Base-by-base conservation (phyloP, 2,113 vertebrate species). In the Chloebia gouldiae region DNA sequence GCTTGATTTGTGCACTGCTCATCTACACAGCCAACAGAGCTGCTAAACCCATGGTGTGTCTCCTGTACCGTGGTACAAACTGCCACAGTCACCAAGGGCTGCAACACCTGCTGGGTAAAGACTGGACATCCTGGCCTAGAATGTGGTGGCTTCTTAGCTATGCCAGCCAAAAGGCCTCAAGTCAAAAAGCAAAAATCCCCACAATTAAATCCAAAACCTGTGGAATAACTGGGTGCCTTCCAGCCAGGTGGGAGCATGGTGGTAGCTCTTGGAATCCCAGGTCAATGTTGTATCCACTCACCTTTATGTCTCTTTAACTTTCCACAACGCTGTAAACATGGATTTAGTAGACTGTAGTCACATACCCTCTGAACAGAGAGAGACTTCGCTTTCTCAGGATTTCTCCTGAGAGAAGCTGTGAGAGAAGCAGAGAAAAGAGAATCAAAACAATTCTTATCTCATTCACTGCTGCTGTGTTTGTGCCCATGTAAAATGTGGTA, bases 1-100 rank as follows among this genome's bases (percentile, higher is more conserved):
- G 21, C 8, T 88, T 86, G 68, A 21, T 27, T 53, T 61, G 39
- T 5, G 15, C 13, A 9, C 30, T 51, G 7, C 7, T 66, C 30
- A 33, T 44, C 49, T 8, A 2, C 2, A 0, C 4, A 16, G 37
- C 61, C 13, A 1, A 7, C 63, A 33, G 2, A 63, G 31, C 53
- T 79, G 39, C 47, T 33, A 21, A 92, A 14, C 3, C 17, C 3
- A 2, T 20, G 19, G 1, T 30, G 30, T 47, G 40, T 31, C 44
- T 72, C 44, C 42, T 61, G 6, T 7, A 1, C 31, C 42, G 50
- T 10, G 39, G 25, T 40, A 15, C 50, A 73, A 33, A 30, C 31
- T 73, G 22, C 7, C 77, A 57, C 21, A 5, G 72, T 57, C 45
- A 72, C 60, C 37, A 47, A 30, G 23, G 47, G 7, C 35, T 61